Percentiles rank a stretch among this genome's conserved stretches.
phyloP scores from a whole-genome alignment of 1,140 invertebrate species.

The Drosophila arawakana region DNA sequence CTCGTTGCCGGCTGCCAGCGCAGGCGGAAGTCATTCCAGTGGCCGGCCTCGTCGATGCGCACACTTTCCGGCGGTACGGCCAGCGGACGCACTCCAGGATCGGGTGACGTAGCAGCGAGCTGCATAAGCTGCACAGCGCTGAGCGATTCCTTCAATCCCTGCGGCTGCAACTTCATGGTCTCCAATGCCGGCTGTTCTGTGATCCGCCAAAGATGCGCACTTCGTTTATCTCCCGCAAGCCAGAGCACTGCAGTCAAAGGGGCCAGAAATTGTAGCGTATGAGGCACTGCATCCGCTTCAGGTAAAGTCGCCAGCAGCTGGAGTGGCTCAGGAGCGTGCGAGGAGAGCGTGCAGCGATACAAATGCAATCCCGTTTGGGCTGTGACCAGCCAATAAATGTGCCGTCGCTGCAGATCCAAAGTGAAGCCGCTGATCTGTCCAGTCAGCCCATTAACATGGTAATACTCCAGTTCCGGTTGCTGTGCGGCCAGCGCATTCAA shows the following conservation, averaged over 20 bases:
- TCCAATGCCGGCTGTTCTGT: background rate
- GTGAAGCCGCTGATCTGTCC: constrained; percentile 90
- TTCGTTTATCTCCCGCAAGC: constrained; percentile 31
- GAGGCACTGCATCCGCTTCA: constrained; percentile 30
- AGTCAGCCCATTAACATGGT: constrained; percentile 57
- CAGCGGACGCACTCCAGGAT: constrained; percentile 88
- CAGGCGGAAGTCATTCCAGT: constrained; percentile 91
- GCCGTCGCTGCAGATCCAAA: constrained; percentile 89
- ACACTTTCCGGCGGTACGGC: constrained; percentile 88
- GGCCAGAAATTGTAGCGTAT: constrained; percentile 39
- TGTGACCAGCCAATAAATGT: constrained; percentile 91
- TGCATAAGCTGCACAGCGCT: constrained; percentile 45
- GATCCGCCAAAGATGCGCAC: constrained; percentile 34
- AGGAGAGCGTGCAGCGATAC: constrained; percentile 27
- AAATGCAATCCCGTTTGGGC: constrained; percentile 86
- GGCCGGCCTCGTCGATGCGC: constrained; percentile 88
- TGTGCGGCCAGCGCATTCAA: constrained; percentile 88
- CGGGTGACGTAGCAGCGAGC: background rate
- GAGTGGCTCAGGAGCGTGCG: background rate
- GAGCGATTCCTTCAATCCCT: background rate
- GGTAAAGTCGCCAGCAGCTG: constrained; percentile 19
- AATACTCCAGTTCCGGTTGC: constrained; percentile 57
- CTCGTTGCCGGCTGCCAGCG: constrained; percentile 90
- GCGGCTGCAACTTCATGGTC: constrained; percentile 16
- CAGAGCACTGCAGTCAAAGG: constrained; percentile 52